These are phyloP conservation scores for Pogona vitticeps DNA, from an alignment of 2,113 vertebrate species.

Conservation along the genomic window DNA sequence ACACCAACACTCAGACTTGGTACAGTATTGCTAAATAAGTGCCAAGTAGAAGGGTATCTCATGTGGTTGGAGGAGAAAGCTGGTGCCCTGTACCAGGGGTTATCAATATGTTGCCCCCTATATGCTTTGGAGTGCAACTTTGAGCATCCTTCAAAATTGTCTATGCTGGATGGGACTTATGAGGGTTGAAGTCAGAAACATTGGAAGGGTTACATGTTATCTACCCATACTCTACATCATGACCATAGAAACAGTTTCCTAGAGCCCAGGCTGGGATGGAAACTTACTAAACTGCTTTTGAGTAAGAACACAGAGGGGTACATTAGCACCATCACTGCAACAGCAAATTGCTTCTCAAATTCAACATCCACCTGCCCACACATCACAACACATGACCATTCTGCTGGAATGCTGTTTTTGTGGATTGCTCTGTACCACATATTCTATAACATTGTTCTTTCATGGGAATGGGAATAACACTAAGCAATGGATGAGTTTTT, in stretches of 20 bases:
- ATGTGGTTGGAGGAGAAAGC: neutral
- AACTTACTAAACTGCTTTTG: neutral
- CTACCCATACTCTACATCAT: neutral
- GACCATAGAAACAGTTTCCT: no score
- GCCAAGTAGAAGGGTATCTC: neutral
- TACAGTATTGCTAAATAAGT: no score
- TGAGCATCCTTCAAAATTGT: no score
- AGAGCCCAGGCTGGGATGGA: neutral
- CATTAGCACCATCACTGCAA: neutral
- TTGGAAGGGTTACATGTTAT: no score
- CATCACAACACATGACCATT: neutral
- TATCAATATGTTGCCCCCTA: no score
- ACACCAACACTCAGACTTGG: no score
- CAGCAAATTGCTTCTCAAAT: neutral
- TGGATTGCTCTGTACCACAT: neutral
- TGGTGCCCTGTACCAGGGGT: neutral
- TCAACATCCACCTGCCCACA: neutral
- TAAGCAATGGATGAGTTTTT: no score
- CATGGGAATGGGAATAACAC: no score
- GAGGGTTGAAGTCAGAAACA: no score
- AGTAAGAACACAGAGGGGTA: neutral
- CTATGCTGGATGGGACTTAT: no score
- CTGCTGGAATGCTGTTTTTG: neutral
- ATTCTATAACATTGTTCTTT: neutral
- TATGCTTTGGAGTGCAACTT: no score